These are phyloP conservation scores for Lepidothrix coronata DNA, from an alignment of 2,113 vertebrate genomes.

Conservation along the genomic window DNA sequence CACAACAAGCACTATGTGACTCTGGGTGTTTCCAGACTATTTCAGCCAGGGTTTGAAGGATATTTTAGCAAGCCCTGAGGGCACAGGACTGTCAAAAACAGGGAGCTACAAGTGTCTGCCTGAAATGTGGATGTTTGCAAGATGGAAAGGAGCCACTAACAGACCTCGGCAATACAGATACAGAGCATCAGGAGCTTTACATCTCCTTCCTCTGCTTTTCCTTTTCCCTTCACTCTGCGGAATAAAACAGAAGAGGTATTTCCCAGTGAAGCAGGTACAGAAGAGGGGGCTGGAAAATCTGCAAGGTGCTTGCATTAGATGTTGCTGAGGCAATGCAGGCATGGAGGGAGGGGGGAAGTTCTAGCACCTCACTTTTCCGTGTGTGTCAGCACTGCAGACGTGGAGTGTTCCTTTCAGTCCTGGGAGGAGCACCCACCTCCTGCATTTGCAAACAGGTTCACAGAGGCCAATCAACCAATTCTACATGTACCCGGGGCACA, in stretches of 20 bases:
- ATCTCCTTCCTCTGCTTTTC: not conserved
- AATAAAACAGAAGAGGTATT: not conserved
- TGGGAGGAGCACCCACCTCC: constrained; percentile 23
- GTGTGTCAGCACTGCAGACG: not conserved
- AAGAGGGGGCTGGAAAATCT: not conserved
- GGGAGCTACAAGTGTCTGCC: not conserved
- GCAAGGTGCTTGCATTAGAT: not conserved
- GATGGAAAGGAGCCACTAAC: not conserved
- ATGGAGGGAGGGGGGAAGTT: not conserved
- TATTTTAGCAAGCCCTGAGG: not conserved
- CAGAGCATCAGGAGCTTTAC: not conserved
- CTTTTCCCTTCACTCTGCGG: not conserved
- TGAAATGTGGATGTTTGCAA: not conserved
- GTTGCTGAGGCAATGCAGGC: not conserved
- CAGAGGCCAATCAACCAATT: not conserved
- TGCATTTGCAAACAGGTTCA: constrained; percentile 48
- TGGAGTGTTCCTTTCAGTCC: not conserved
- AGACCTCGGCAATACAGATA: not conserved
- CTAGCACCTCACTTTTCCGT: not conserved
- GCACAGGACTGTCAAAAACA: not conserved
- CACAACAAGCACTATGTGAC: not conserved
- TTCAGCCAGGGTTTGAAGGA: not conserved
- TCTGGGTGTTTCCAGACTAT: not conserved
- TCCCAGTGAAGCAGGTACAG: not conserved
- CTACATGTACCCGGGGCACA: not conserved